Percentiles rank a stretch among this genome's conserved stretches.
Conservation (phyloP, 2,888 invertebrate genomes). For the Netelia virgata region DNA sequence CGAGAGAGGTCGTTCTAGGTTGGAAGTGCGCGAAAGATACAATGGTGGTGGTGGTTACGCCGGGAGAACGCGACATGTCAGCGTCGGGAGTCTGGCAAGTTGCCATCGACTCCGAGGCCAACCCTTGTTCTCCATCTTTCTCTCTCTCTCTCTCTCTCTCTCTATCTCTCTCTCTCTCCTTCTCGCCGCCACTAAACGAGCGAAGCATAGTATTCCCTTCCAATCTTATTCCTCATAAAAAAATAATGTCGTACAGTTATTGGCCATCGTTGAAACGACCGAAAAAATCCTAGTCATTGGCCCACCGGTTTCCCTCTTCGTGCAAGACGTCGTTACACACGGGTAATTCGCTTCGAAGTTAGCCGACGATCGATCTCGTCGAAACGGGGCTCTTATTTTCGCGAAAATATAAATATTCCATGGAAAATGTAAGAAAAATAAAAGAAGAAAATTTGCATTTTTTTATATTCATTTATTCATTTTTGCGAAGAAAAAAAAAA, state of each 20-base stretch:
- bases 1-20: neutral
- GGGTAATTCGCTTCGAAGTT: neutral
- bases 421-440: too few relatives aligned
- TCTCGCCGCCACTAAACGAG: neutral
- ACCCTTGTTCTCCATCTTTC: neutral
- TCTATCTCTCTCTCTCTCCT: neutral
- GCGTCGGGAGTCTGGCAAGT: conserved; percentile 54
- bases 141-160: neutral
- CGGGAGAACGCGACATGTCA: conserved; percentile 42
- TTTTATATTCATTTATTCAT: too few relatives aligned
- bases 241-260: conserved; percentile 11
- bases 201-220: conserved; percentile 22
- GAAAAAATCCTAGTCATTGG: neutral
- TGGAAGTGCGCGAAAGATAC: conserved; percentile 29
- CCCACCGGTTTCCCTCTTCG: neutral
- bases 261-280: neutral
- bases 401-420: too few relatives aligned
- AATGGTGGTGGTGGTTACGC: conserved; percentile 7
- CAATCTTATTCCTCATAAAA: conserved; percentile 8
- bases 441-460: too few relatives aligned
- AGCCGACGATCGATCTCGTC: neutral
- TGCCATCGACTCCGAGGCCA: conserved; percentile 54
- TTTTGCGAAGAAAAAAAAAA: too few relatives aligned
- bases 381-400: too few relatives aligned
- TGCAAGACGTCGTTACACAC: neutral